A percentile compares a stretch with the other conserved stretches of the same genome.
Evolutionary conservation across 2,797 vertebrate species (phyloP).

Genomic region (Acanthis flammea): DNA sequence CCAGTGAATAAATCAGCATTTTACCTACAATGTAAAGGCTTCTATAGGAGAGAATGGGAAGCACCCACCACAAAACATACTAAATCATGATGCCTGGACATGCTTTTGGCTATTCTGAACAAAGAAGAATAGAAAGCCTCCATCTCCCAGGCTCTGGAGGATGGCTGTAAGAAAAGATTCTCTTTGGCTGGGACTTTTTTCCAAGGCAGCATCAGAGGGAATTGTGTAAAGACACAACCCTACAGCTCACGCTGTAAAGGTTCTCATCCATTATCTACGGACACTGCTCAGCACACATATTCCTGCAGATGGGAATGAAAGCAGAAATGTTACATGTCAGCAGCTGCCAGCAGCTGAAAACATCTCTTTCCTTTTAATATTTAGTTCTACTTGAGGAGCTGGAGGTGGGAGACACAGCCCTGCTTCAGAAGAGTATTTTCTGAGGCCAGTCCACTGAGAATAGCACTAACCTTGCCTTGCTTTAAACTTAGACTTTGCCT

Average conservation of each 20-base stretch:
- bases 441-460: neutral
- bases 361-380: neutral
- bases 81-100: neutral
- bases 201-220: neutral
- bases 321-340: neutral
- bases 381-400: neutral
- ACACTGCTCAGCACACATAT: neutral
- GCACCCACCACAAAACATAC: neutral
- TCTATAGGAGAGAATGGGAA: neutral
- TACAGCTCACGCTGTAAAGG: neutral
- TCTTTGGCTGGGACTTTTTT: neutral
- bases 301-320: constrained; percentile 6
- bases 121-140: neutral
- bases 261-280: neutral
- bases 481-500: neutral
- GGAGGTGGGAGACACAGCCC: neutral
- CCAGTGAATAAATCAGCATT: neutral
- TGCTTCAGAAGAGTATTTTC: neutral
- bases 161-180: neutral
- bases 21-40: neutral
- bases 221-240: neutral
- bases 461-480: neutral
- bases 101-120: neutral
- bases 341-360: constrained; percentile 28
- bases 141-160: neutral